Conservation (phyloP, 2,888 invertebrate genomes). For the Athrips mouffetella region DNA sequence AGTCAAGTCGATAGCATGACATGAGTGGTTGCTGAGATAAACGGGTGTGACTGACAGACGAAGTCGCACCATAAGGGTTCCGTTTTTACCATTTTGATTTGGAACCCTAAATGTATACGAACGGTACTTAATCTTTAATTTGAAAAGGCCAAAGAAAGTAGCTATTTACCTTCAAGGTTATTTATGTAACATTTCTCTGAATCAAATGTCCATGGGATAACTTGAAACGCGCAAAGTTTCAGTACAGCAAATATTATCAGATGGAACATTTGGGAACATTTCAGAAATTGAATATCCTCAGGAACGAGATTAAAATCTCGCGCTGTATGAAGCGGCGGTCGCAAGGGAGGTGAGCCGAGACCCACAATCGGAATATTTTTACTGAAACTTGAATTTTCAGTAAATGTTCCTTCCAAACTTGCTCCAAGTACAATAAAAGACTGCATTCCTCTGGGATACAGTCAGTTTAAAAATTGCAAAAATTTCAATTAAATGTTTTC, state of each 20-base stretch:
- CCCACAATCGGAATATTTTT: conserved; percentile 2
- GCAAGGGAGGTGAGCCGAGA: conserved; percentile 9
- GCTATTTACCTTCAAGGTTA: neutral
- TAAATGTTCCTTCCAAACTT: neutral
- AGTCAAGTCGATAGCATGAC: too few species aligned
- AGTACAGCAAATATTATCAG: conserved; percentile 17
- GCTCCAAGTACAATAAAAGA: neutral
- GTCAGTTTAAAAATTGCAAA: neutral
- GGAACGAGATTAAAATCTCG: conserved; percentile 20
- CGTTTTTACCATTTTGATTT: too few species aligned
- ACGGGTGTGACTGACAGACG: too few species aligned
- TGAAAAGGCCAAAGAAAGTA: neutral
- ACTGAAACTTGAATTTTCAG: conserved; percentile 1
- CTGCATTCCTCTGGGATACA: neutral
- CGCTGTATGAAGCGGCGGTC: conserved; percentile 14
- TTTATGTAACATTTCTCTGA: neutral
- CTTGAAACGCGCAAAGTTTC: conserved; percentile 13
- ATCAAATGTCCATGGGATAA: conserved; percentile 10
- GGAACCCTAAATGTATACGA: too few species aligned
- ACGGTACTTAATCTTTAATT: too few species aligned
- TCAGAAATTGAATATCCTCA: conserved; percentile 22
- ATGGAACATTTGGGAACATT: conserved; percentile 17
- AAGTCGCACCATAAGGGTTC: too few species aligned
- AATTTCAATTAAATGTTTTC: too few species aligned
- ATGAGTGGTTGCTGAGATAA: too few species aligned